A percentile compares a stretch with the other conserved stretches of the same genome.
phyloP scores from a whole-genome alignment of 1,140 invertebrate genomes.

The Drosophila kanapiae region DNA sequence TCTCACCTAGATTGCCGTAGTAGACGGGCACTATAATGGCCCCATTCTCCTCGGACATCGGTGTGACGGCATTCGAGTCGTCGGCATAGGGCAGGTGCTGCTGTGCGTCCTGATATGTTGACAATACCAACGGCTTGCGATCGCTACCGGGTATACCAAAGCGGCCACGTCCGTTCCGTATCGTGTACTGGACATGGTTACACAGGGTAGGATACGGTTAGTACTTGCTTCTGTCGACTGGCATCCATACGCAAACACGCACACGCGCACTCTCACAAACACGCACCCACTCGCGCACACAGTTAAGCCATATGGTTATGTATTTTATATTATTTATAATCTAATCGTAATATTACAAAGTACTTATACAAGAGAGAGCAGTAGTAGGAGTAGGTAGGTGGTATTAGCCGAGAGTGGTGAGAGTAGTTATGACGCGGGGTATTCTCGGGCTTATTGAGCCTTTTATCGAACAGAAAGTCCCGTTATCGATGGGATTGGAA shows the following conservation, averaged over 20 bases:
- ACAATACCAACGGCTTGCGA: conserved; percentile 96
- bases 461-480: conserved; percentile 20
- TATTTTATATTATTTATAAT: conserved; percentile 20
- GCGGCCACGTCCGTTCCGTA: conserved; percentile 91
- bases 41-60: conserved; percentile 98
- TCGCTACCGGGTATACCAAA: conserved; percentile 91
- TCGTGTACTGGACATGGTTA: conserved; percentile 86
- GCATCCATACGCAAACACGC: conserved; percentile 22
- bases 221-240: conserved; percentile 31
- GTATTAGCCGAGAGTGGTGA: conserved; percentile 62
- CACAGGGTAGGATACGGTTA: conserved; percentile 43
- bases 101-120: conserved; percentile 97
- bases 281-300: conserved; percentile 12
- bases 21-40: conserved; percentile 96
- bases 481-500: conserved; percentile 22
- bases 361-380: conserved; percentile 33
- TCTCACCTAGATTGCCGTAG: conserved; percentile 90
- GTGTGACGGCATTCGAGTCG: conserved; percentile 98
- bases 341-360: conserved; percentile 32
- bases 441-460: conserved; percentile 1
- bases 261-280: conserved; percentile 19
- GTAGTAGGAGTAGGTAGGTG: conserved; percentile 54
- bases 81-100: conserved; percentile 98
- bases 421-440: conserved; percentile 46
- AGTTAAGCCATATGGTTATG: conserved; percentile 24